Evolutionary conservation across 2,888 invertebrate genomes (phyloP).

Genomic region (Chymomyza caudatula): DNA sequence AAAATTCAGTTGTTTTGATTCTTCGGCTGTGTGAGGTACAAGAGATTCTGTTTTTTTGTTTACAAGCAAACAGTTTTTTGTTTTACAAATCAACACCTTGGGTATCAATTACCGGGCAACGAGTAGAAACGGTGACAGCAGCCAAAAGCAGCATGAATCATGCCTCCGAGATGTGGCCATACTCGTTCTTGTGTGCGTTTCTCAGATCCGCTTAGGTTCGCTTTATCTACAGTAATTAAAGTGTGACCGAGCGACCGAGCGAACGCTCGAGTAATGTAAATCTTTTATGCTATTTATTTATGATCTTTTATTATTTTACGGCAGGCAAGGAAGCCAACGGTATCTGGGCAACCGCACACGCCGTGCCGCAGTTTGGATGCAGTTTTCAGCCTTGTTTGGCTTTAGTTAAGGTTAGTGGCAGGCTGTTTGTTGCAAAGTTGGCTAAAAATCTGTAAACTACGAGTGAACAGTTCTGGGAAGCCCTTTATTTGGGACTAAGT

Average conservation of each 20-base stretch:
- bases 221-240: slow-evolving; percentile 68
- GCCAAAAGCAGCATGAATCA: slow-evolving; percentile 41
- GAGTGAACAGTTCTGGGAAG: neutral
- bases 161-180: slow-evolving; percentile 3
- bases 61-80: slow-evolving; percentile 63
- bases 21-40: slow-evolving; percentile 23
- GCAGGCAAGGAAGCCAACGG: slow-evolving; percentile 26
- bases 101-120: slow-evolving; percentile 58
- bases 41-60: slow-evolving; percentile 46
- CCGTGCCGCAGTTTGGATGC: slow-evolving; percentile 31
- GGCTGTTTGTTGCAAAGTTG: neutral
- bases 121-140: neutral
- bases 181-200: slow-evolving; percentile 42
- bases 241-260: slow-evolving; percentile 52
- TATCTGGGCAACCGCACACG: slow-evolving; percentile 62
- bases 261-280: slow-evolving; percentile 38
- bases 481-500: neutral
- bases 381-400: slow-evolving; percentile 22
- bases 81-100: slow-evolving; percentile 68
- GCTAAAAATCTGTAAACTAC: neutral
- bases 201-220: slow-evolving; percentile 55
- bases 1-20: slow-evolving; percentile 56
- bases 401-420: slow-evolving; percentile 54
- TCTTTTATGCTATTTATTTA: slow-evolving; percentile 58
- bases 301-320: slow-evolving; percentile 65